phyloP scores from a whole-genome alignment of 2,888 invertebrate genomes.

The Lepidochrysops patricia region DNA sequence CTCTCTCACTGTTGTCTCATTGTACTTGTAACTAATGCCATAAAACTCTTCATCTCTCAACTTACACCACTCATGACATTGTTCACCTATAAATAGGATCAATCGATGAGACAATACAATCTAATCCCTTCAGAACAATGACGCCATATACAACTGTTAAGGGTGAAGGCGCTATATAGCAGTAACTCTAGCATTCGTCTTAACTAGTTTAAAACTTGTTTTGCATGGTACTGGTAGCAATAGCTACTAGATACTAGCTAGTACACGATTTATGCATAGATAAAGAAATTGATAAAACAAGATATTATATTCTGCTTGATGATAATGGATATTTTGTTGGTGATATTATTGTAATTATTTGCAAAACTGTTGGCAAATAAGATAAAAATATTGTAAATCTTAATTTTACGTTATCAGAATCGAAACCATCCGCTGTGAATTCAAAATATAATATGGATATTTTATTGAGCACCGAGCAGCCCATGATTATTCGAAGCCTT shows the following conservation, averaged over 20 bases:
- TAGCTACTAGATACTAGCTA: not conserved
- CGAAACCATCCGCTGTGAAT: not conserved
- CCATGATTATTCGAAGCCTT: not conserved
- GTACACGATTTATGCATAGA: not conserved
- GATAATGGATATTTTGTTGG: too few relatives aligned
- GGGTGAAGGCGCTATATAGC: slow-evolving; percentile 13
- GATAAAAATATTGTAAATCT: too few relatives aligned
- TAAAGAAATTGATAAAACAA: not conserved
- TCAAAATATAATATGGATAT: too few relatives aligned
- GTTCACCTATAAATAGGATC: slow-evolving; percentile 60
- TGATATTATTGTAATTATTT: too few relatives aligned
- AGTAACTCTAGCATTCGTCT: not conserved
- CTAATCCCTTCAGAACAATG: slow-evolving; percentile 56
- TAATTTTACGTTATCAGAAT: too few relatives aligned
- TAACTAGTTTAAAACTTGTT: slow-evolving; percentile 6
- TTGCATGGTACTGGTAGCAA: not conserved
- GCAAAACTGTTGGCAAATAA: too few relatives aligned
- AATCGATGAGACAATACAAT: slow-evolving; percentile 66
- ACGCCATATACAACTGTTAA: slow-evolving; percentile 30
- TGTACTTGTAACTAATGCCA: too few relatives aligned
- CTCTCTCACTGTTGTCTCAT: too few relatives aligned
- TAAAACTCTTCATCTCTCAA: not conserved
- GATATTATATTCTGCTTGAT: too few relatives aligned
- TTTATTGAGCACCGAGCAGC: not conserved
- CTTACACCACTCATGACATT: slow-evolving; percentile 32